Base-by-base conservation (phyloP, 2,113 vertebrate species). In the Percina caprodes region DNA sequence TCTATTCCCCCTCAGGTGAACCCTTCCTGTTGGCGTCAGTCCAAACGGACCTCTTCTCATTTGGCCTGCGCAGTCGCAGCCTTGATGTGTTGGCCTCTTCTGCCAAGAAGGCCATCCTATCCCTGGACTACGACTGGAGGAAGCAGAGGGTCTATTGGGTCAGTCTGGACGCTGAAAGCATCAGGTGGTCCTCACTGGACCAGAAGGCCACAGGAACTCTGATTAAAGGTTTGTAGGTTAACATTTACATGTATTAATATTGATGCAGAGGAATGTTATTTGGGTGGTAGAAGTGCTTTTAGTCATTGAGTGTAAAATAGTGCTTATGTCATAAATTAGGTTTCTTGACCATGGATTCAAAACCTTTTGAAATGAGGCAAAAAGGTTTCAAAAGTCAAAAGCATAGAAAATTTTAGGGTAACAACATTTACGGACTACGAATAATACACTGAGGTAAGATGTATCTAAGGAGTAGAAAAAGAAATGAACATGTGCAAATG, bases 101-200 rank as follows among this genome's bases (percentile, higher is more conserved):
- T 5, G 95, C 96, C 46, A 96, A 96, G 54, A 94, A 91, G 14
- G 89, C 87, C 0, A 86, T 98, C 75, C 92, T 96, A 77, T 97
- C 96, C 0, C 74, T 99, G 0, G 98, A 99, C 92, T 98, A 97
- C 18, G 97, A 98, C 84, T 94, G 95, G 91, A 84, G 81, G 69
- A 95, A 96, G 4, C 94, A 95, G 78, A 97, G 92, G 59, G 60
- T 98, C 52, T 99, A 95, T 85, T 99, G 98, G 98, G 92, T 95
- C 82, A 95, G 95, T 59, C 86, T 96, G 12, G 92, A 94, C 82
- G 90, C 93, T 0, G 94, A 96, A 24, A 95, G 92, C 73, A 96
- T 99, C 72, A 93, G 90, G 45, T 99, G 98, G 98, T 95, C 96
- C 14, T 94, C 92, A 3, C 80, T 97, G 24, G 88, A 92, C 83